Base-by-base conservation (phyloP, 2,888 invertebrate species). In the Pristionchus mayeri region DNA sequence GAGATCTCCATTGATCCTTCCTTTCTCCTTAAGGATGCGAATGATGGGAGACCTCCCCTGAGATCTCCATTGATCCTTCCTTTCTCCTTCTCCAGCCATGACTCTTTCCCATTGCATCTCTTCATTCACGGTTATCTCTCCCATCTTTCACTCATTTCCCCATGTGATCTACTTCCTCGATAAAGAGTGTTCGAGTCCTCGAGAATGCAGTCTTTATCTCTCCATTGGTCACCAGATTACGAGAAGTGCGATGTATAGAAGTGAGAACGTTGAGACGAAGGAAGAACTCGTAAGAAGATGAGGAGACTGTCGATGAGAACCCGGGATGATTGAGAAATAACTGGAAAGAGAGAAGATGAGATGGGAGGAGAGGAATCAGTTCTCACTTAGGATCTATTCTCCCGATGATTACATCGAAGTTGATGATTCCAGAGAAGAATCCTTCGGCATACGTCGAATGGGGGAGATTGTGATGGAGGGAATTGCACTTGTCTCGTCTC, bases 401-500 rank as follows among this genome's bases (percentile, higher is more conserved):
- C 30, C 87, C 88, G 78, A 90, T 90, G 37, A 88, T 86, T 13
- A 86, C 85, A 75, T 90, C 90, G 76, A 90, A 89, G 78, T 90
- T 88, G 85, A 90, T 86, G 63, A 90, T 87, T 24, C 89, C 90
- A 54, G 83, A 85, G 86, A 89, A 90, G 52, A 90, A 85, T 24
- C 89, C 89, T 63, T 89, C 90, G 11, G 88, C 79, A 83, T 89
- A 89, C 16, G 89, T 90, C 21, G 89, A 84, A 78, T 86, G 88
- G 4, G 90, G 90, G 3, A 88, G 67, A 44, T 88, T 83, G 13
- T 88, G 86, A 63, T 90, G 90, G 54, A 90, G 87, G 2, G 87
- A 87, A 82, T 90, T 90, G 86, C 90, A 90, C 63, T 89, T 89
- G 84, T 89, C 89, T n/a, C 90, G 84, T 76, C 90, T 85, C 67